Evolutionary conservation across 2,797 vertebrate species (phyloP).

Genomic region (Psittacula derbiana): DNA sequence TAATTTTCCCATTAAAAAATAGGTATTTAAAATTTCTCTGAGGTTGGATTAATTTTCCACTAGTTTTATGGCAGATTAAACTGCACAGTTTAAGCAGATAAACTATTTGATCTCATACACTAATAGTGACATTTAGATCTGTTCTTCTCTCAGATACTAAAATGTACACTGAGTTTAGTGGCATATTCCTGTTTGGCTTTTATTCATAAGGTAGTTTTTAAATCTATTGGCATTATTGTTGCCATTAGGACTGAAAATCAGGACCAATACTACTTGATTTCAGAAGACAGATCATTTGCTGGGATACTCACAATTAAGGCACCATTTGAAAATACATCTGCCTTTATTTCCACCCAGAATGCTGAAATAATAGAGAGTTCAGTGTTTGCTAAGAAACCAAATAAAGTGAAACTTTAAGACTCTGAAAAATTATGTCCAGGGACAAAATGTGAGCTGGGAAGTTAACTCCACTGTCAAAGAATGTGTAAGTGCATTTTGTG

Average conservation of each 20-base stretch:
- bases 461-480: background rate
- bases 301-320: background rate
- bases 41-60: background rate
- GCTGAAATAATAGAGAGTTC: background rate
- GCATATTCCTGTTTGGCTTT: background rate
- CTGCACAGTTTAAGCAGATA: background rate
- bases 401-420: background rate
- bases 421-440: background rate
- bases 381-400: background rate
- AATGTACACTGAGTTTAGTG: background rate
- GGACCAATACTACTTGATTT: background rate
- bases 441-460: background rate
- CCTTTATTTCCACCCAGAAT: background rate
- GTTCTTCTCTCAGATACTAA: background rate
- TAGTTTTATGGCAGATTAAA: background rate
- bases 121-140: background rate
- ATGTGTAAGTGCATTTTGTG: background rate
- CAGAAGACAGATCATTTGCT: background rate
- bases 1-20: slow-evolving; percentile 1
- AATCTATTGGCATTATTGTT: background rate
- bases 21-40: slow-evolving; percentile 2
- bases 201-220: background rate
- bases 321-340: background rate
- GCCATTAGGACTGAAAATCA: background rate
- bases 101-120: background rate